Base-by-base conservation (phyloP, 2,113 vertebrate genomes). In the Datnioides undecimradiatus region DNA sequence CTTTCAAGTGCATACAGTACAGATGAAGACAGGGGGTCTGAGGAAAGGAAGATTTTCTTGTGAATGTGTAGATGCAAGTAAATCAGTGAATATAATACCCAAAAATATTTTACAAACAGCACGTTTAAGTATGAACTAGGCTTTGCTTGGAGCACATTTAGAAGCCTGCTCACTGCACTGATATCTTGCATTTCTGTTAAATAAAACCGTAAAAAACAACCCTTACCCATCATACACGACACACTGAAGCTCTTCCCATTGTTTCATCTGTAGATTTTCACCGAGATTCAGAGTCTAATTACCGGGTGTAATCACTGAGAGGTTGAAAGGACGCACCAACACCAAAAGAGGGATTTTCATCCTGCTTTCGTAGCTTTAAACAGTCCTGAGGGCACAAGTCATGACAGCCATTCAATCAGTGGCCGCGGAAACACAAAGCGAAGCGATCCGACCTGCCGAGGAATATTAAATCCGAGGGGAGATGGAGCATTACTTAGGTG, bases 151-250 rank as follows among this genome's bases (percentile, higher is more conserved):
- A 21, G 5, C 8, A 29, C 23, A 57, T 67, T 62, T 3, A 49
- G 70, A 84, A 36, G 34, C n/a, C n/a, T 19, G 2, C 19, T 55
- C 21, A 2, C 48, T 63, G 55, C 31, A 49, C 14, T 41, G 40
- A 52, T 73, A 43, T 72, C 48, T 82, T 69, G 31, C 45, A 64
- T 84, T 62, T 64, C 57, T 67, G 48, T 27, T 1, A 55, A 66
- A 76, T 29, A 5, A 58, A 66, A 23, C 3, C 23, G 3, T 34
- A 2, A 25, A 40, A 31, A 55, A 71, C 12, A 6, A 51, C 76
- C 76, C 91, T 92, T 87, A 93, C 92, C 90, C 51, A 81, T 76
- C 63, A 58, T 41, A 79, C 73, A n/a, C n/a, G 59, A 73, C 8
- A 2, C 3, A 29, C 36, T 65, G 63, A 71, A 43, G 70, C 48